Evolutionary conservation across 2,797 vertebrate species (phyloP).

Genomic region (Halcyon chelicuti): DNA sequence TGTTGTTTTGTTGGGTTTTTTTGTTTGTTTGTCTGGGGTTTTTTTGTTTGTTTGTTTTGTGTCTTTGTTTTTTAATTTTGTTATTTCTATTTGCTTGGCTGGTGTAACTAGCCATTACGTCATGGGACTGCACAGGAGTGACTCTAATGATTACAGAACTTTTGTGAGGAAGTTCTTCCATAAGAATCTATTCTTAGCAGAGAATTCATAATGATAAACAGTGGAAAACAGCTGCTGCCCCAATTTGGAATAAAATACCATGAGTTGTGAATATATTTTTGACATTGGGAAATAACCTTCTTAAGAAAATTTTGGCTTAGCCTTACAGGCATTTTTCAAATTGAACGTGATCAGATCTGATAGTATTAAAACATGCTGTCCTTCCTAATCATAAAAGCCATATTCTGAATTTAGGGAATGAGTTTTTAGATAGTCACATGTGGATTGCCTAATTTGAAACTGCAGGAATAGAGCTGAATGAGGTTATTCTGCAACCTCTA

Average conservation of each 20-base stretch:
- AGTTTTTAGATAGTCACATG: not conserved
- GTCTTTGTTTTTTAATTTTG: not conserved
- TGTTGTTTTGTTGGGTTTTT: accelerated
- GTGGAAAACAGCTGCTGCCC: not conserved
- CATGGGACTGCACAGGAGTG: not conserved
- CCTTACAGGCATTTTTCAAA: not conserved
- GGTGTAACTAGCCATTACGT: not conserved
- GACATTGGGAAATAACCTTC: not conserved
- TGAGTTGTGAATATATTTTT: not conserved
- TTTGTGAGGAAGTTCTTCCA: not conserved
- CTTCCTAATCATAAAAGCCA: not conserved
- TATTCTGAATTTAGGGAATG: not conserved
- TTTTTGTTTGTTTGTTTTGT: no score
- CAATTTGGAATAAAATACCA: not conserved
- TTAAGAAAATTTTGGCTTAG: not conserved
- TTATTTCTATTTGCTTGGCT: not conserved
- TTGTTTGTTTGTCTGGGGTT: no score
- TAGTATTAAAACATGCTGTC: not conserved
- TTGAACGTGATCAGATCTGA: not conserved
- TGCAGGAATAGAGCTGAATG: not conserved
- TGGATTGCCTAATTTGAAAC: not conserved
- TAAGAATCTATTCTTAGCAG: not conserved
- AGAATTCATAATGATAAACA: not conserved
- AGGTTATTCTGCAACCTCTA: not conserved
- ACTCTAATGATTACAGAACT: not conserved